phyloP scores from a whole-genome alignment of 2,888 invertebrate species.

The Dastarcus helophoroides region DNA sequence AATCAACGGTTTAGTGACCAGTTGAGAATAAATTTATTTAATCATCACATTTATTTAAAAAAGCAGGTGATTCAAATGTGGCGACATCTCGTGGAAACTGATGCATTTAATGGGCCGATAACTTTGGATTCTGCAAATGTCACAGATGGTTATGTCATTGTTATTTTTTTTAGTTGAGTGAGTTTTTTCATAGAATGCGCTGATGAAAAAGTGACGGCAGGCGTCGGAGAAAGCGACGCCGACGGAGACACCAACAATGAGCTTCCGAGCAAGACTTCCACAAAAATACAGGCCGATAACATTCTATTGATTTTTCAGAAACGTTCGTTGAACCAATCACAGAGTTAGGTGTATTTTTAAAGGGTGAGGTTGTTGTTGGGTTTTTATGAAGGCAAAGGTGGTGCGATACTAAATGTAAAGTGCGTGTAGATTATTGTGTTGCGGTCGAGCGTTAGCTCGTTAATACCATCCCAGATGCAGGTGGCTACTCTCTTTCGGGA shows the following conservation, averaged over 20 bases:
- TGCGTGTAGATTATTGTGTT: constrained; percentile 15
- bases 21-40: too few relatives aligned
- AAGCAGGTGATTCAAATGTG: too few relatives aligned
- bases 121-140: too few relatives aligned
- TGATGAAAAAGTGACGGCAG: constrained; percentile 30
- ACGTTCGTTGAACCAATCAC: constrained; percentile 44
- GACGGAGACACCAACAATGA: constrained; percentile 36
- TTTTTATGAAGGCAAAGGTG: constrained; percentile 27
- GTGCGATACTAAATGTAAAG: constrained; percentile 26
- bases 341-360: constrained; percentile 42
- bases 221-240: constrained; percentile 36
- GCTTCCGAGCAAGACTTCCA: constrained; percentile 33
- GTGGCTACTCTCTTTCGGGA: constrained; percentile 57
- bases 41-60: too few relatives aligned
- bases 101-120: too few relatives aligned
- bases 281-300: constrained; percentile 44
- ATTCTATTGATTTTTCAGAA: constrained; percentile 55
- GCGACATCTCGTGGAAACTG: too few relatives aligned
- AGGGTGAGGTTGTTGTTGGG: constrained; percentile 43
- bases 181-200: constrained; percentile 32
- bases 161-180: constrained; percentile 20
- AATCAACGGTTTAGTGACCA: too few relatives aligned
- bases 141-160: too few relatives aligned
- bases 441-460: constrained; percentile 22
- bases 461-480: constrained; percentile 43